Base-by-base conservation (phyloP, 2,113 vertebrate species). In the Sinocyclocheilus rhinocerous region DNA sequence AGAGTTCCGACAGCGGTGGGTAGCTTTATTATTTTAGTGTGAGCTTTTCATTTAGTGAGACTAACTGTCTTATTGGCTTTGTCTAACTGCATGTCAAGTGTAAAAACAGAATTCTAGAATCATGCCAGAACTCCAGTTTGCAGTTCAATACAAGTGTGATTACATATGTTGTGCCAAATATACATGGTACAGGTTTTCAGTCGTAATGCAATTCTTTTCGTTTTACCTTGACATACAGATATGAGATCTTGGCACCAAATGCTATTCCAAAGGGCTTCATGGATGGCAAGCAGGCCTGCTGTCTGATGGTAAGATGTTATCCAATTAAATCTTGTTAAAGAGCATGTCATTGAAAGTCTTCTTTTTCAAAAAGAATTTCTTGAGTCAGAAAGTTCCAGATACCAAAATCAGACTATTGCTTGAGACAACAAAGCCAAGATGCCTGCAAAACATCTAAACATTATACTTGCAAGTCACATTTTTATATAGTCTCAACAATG, bases 191-290 rank as follows among this genome's bases (percentile, higher is more conserved):
- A 69, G 65, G 29, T 69, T 13, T 13, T 26, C 11, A 13, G 24
- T 4, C 50, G 1, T 61, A 86, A 76, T 48, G 26, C 7, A 20
- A 33, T 36, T 22, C 24, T 39, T 11, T 63, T 42, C 39, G 9
- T 81, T 24, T 67, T 12, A 29, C 10, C 16, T 55, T 83, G 26
- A 33, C 39, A 18, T 72, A 55, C 76, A 99, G 98, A 89, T 99
- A 99, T 0, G 98, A 99, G 94, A 98, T 99, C 88, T 94, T 99
- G 83, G 97, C 98, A 20, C 95, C 98, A 0, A 97, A 88, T 0
- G 93, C 97, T 75, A 99, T 99, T 91, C 97, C 98, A 2, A 99
- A 98, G 88, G 98, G 97, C 84, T 99, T 99, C 94, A 99, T 99
- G 98, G 98, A 99, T 20, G 98, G 98, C 48, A 99, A 99, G 84